Base-by-base conservation (phyloP, 2,888 invertebrate species). In the Hirudinaria manillensis region DNA sequence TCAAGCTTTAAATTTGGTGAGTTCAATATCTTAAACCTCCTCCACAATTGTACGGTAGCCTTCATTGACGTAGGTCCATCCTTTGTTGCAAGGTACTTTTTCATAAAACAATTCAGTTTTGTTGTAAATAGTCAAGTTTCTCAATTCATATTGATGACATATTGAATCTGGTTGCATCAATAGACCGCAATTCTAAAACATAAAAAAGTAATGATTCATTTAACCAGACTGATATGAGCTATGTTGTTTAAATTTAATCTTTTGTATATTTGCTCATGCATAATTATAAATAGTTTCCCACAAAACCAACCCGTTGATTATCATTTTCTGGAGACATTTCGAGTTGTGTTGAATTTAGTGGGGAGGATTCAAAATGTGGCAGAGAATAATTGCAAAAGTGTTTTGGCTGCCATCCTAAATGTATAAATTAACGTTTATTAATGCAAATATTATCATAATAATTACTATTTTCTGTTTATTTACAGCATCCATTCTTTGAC, bases 41-140 rank as follows among this genome's bases (percentile, higher is more conserved):
- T 73, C 73, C 24, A 70, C 73, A 16, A 76, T 74, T 24, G 76
- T 76, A n/a, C 67, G 36, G 74, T 74, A 76, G 45, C 76, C 76
- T 27, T 74, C 70, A 32, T 70, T 76, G 36, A 67, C 51, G 55
- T 74, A 76, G 4, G 45, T 45, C 76, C 76, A 76, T 4, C 74
- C 70, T 21, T 61, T 67, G 19, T 6, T 32, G 29, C 67, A 74
- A 24, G 24, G 24, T 24, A 19, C 38, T 45, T 2, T 19, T n/a
- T 36, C 10, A 16, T 27, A 36, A 10, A 45, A n/a, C 21, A 27
- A 7, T n/a, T 36, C 7, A 13, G 27, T n/a, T 32, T 34, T 7
- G 21, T 67, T 45, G 45, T 45, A 16, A 45, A 45, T 45, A 10
- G 45, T 45, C 16, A 51, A 10, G 19, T n/a, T 32, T n/a, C 6